These are phyloP conservation scores for mouse (Mus musculus) DNA, from an alignment of 2,113 vertebrate species.

Conservation along the genomic window GRCm39 chr2:92639001-92639500, in stretches of 20 bases:
- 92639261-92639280: background rate
- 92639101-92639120: background rate
- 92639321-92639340: background rate
- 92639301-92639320: rapidly evolving
- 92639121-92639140: background rate
- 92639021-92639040: background rate
- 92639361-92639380: background rate
- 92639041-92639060: background rate
- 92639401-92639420: background rate
- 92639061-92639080: background rate
- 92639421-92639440: background rate
- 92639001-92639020: background rate
- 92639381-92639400: rapidly evolving
- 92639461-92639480: background rate
- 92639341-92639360: background rate
- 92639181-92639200: background rate
- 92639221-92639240: background rate
- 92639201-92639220: rapidly evolving
- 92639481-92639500: background rate
- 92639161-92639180: background rate
- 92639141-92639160: background rate
- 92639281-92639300: rapidly evolving
- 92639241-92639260: background rate
- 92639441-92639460: background rate
- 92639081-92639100: rapidly evolving